A percentile compares a stretch with the other conserved stretches of the same genome.
Conservation (phyloP, 2,113 vertebrate genomes). For the Dipodomys spectabilis region DNA sequence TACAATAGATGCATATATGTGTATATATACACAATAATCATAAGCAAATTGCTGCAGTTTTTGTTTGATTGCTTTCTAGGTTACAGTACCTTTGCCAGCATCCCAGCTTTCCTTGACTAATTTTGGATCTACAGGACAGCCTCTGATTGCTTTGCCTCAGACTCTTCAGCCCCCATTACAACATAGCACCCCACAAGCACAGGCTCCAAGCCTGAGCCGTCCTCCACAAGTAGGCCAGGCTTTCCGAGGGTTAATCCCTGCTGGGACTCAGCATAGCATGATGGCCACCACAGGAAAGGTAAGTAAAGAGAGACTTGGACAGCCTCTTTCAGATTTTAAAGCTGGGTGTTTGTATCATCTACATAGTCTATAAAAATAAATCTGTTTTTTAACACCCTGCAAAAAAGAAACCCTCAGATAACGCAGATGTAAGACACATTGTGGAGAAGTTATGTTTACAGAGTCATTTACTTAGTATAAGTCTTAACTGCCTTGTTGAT, state of each 20-base stretch:
- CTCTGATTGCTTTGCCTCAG: constrained; percentile 94
- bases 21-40: not conserved
- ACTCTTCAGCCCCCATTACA: constrained; percentile 90
- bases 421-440: not conserved
- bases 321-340: not conserved
- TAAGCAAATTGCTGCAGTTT: constrained; percentile 55
- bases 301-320: not conserved
- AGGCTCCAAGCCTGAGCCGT: constrained; percentile 92
- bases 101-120: constrained; percentile 95
- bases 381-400: not conserved
- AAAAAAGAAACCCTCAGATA: not conserved
- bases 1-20: too few relatives aligned
- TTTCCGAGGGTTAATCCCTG: constrained; percentile 94
- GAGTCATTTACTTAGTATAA: not conserved
- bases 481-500: not conserved
- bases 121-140: constrained; percentile 96
- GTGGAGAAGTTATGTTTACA: not conserved
- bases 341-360: not conserved
- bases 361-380: not conserved
- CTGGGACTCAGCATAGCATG: constrained; percentile 94
- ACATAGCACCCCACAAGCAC: constrained; percentile 93
- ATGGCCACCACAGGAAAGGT: constrained; percentile 96
- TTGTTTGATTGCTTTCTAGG: constrained; percentile 83
- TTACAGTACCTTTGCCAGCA: constrained; percentile 94
- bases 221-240: constrained; percentile 93